phyloP scores from a whole-genome alignment of 1,140 invertebrate species.

The Apis cerana region DNA sequence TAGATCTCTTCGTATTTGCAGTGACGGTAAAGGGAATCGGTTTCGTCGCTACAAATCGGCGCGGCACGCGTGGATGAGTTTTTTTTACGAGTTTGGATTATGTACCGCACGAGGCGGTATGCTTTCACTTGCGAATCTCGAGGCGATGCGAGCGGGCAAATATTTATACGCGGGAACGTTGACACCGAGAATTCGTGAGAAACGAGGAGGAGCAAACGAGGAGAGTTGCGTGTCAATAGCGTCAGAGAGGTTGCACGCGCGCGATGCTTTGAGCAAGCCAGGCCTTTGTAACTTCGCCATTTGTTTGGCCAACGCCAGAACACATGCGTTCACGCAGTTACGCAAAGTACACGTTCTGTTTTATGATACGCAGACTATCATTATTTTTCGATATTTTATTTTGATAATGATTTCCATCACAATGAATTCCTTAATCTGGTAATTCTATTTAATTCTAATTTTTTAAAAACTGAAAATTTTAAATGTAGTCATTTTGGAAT shows the following conservation, averaged over 20 bases:
- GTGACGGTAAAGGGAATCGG: no score
- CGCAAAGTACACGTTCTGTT: neutral
- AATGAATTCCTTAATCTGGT: no score
- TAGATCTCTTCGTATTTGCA: no score
- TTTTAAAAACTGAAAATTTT: no score
- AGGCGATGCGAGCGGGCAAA: conserved; percentile 1
- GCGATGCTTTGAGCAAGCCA: conserved; percentile 16
- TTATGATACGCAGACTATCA: no score
- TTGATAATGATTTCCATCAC: no score
- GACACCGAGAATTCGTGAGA: conserved; percentile 15
- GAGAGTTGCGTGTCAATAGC: conserved; percentile 35
- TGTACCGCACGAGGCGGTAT: no score
- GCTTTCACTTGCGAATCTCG: conserved; percentile 21
- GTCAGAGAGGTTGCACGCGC: neutral
- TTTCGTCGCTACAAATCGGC: neutral
- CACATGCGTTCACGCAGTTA: neutral
- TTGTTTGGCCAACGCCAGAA: conserved; percentile 22
- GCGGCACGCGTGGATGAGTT: no score
- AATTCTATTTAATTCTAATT: no score
- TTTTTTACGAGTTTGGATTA: neutral
- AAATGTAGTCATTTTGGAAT: no score
- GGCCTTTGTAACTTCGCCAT: conserved; percentile 22
- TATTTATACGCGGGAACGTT: conserved; percentile 30
- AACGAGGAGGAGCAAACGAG: neutral
- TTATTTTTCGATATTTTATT: no score